Conservation (phyloP, 2,888 invertebrate genomes). For the Atherix ibis region DNA sequence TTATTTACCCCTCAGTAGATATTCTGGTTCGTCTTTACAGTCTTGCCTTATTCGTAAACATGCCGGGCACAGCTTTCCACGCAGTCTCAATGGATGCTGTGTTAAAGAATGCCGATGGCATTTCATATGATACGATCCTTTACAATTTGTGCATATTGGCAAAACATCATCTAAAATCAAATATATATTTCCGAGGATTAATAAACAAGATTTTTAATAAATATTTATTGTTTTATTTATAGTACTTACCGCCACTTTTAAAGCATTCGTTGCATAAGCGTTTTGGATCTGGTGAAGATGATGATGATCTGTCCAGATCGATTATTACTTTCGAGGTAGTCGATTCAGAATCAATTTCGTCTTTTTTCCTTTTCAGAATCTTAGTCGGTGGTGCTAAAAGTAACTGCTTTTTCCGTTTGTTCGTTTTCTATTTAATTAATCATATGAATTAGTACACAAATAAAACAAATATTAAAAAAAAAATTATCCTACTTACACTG, state of each 20-base stretch:
- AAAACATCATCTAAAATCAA: not conserved
- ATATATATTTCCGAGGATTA: too few relatives aligned
- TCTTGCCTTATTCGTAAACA: too few relatives aligned
- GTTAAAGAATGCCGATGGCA: too few relatives aligned
- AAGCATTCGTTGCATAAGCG: conserved; percentile 21
- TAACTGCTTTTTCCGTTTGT: conserved; percentile 23
- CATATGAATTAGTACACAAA: too few relatives aligned
- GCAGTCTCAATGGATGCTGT: too few relatives aligned
- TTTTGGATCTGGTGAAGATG: conserved; percentile 19
- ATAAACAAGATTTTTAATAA: not conserved
- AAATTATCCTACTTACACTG: too few relatives aligned
- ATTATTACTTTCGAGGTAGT: conserved; percentile 7
- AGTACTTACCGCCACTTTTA: conserved; percentile 13
- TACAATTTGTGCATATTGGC: not conserved
- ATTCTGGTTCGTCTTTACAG: too few relatives aligned
- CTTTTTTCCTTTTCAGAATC: conserved; percentile 13
- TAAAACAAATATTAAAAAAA: too few relatives aligned
- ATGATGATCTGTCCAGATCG: conserved; percentile 14
- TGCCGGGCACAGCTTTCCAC: too few relatives aligned
- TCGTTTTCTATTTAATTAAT: conserved; percentile 15
- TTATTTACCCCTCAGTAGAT: not conserved
- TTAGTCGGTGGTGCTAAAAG: conserved; percentile 22
- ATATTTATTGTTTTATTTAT: not conserved
- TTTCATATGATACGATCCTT: not conserved
- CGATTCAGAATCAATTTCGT: conserved; percentile 5